Percentiles rank a stretch among this genome's conserved stretches.
Evolutionary conservation across 2,888 invertebrate genomes (phyloP).

Genomic region (Apeira syringaria): DNA sequence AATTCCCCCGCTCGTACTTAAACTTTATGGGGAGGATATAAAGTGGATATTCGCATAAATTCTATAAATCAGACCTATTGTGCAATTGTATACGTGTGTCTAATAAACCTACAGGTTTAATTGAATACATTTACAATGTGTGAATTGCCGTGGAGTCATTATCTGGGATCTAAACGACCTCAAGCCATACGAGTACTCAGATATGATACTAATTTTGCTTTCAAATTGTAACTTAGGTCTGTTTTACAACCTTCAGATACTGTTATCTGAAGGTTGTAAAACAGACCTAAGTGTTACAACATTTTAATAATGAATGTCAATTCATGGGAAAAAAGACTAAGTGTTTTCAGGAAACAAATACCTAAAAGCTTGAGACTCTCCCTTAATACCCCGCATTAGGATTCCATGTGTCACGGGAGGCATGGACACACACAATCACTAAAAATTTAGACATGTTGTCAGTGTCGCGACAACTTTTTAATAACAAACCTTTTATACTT

Average conservation of each 20-base stretch:
- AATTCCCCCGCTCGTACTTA: constrained; percentile 21
- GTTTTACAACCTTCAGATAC: constrained; percentile 3
- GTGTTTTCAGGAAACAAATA: too few relatives aligned
- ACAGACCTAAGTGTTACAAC: not conserved
- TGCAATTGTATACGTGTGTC: constrained; percentile 18
- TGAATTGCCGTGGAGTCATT: constrained; percentile 49
- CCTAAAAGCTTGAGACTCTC: too few relatives aligned
- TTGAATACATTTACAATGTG: constrained; percentile 56
- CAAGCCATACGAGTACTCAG: constrained; percentile 31
- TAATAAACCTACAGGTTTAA: constrained; percentile 52
- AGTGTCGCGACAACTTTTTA: too few relatives aligned
- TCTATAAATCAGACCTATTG: constrained; percentile 27
- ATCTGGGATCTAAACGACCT: constrained; percentile 35
- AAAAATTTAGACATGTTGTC: too few relatives aligned
- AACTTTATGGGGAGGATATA: constrained; percentile 27
- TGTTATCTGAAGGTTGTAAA: not conserved
- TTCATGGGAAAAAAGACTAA: too few relatives aligned
- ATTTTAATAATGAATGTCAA: too few relatives aligned
- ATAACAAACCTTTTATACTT: too few relatives aligned
- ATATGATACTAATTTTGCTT: constrained; percentile 34
- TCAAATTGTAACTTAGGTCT: constrained; percentile 14
- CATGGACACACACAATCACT: too few relatives aligned
- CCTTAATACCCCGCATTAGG: too few relatives aligned
- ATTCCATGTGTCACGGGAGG: too few relatives aligned
- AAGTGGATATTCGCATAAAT: constrained; percentile 28